phyloP scores from a whole-genome alignment of 2,888 invertebrate genomes.

The Lobophora halterata region DNA sequence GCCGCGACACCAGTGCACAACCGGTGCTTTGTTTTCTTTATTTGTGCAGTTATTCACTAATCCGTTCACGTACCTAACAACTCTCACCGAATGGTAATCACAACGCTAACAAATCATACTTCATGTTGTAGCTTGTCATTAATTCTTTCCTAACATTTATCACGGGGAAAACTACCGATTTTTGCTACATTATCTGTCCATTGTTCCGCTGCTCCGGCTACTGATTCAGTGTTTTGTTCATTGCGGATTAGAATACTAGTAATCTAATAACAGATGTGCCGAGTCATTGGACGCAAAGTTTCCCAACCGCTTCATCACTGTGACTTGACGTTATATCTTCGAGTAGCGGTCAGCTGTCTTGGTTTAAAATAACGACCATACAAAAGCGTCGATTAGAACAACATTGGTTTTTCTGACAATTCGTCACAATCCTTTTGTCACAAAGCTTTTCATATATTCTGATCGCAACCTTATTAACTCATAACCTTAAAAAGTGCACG shows the following conservation, averaged over 20 bases:
- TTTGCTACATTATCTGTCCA: constrained; percentile 14
- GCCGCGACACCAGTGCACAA: constrained; percentile 39
- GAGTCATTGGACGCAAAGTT: constrained; percentile 2
- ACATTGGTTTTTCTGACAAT: no score
- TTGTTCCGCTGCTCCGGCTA: constrained; percentile 4
- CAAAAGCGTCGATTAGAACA: no score
- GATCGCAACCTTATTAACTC: no score
- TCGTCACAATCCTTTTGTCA: no score
- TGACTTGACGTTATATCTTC: constrained; percentile 5
- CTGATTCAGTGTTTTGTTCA: constrained; percentile 3
- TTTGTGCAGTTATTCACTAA: constrained; percentile 48
- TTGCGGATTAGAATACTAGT: constrained; percentile 5
- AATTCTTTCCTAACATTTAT: constrained; percentile 44
- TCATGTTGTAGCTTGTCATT: constrained; percentile 58
- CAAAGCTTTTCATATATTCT: no score
- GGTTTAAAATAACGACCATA: not conserved
- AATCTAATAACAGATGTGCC: constrained; percentile 1
- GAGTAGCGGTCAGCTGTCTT: constrained; percentile 8
- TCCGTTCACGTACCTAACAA: constrained; percentile 30
- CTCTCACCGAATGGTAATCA: constrained; percentile 33
- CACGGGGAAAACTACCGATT: constrained; percentile 34
- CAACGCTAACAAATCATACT: constrained; percentile 57
- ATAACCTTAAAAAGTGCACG: no score
- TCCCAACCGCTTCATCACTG: constrained; percentile 6
- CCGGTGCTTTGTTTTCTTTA: constrained; percentile 55